phyloP scores from a whole-genome alignment of 2,113 vertebrate species.

The Gopherus flavomarginatus region DNA sequence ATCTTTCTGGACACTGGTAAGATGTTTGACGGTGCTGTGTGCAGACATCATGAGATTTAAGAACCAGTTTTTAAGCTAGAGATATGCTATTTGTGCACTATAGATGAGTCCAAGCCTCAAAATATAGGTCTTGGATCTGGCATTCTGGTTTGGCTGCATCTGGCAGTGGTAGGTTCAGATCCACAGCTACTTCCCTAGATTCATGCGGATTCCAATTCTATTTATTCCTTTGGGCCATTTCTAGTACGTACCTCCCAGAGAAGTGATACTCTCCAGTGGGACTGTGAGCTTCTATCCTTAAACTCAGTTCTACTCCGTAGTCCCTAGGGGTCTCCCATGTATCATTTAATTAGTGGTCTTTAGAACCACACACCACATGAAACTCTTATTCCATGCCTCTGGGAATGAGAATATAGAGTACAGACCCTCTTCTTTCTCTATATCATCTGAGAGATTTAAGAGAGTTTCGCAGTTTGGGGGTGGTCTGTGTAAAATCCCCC shows the following conservation, averaged over 20 bases:
- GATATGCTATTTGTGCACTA: background rate
- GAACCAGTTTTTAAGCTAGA: background rate
- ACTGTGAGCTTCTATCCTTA: background rate
- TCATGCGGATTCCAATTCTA: background rate
- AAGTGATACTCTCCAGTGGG: background rate
- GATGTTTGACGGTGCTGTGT: background rate
- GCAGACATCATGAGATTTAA: background rate
- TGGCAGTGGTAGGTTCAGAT: background rate
- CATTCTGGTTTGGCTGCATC: background rate
- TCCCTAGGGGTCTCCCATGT: background rate
- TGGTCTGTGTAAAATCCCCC: slow-evolving; percentile 16
- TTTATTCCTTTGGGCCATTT: background rate
- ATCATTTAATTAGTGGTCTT: background rate
- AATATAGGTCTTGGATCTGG: background rate
- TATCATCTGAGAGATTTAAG: slow-evolving; percentile 34
- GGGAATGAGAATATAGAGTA: slow-evolving; percentile 17
- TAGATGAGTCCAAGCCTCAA: background rate
- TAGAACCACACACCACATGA: background rate
- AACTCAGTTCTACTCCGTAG: background rate
- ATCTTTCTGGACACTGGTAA: background rate
- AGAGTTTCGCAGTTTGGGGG: background rate
- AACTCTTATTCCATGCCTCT: background rate
- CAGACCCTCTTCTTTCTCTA: slow-evolving; percentile 67
- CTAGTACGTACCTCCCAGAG: background rate
- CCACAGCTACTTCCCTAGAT: background rate